These are phyloP conservation scores for Cyprinodon brontotheroides DNA, from an alignment of 2,113 vertebrate species.

Conservation along the genomic window DNA sequence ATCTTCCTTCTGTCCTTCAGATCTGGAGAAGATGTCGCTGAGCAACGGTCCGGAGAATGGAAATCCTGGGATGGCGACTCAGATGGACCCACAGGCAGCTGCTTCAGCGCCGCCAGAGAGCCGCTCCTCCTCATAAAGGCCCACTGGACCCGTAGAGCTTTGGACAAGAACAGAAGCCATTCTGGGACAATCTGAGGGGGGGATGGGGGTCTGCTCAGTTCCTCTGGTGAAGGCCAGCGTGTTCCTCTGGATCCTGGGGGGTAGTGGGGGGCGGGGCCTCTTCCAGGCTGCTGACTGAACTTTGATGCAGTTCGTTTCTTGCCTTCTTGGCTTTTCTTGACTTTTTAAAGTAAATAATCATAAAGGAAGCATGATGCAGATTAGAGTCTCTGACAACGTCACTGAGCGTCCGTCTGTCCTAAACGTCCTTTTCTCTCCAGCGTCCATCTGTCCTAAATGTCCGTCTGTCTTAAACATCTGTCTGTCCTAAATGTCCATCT, in stretches of 20 bases:
- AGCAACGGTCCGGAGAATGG: slow-evolving; percentile 87
- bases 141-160: not conserved
- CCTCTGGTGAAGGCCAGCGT: not conserved
- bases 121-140: slow-evolving; percentile 83
- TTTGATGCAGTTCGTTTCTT: not conserved
- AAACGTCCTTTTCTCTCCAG: no score
- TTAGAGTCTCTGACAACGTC: not conserved
- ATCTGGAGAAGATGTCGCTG: slow-evolving; percentile 88
- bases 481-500: no score
- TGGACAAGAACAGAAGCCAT: slow-evolving; percentile 19
- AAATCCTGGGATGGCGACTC: slow-evolving; percentile 83
- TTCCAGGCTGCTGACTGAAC: not conserved
- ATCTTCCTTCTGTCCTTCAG: slow-evolving; percentile 61
- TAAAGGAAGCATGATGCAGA: not conserved
- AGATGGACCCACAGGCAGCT: slow-evolving; percentile 83
- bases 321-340: not conserved
- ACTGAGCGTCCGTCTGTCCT: not conserved
- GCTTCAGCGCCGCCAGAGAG: slow-evolving; percentile 81
- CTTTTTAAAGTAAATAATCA: not conserved
- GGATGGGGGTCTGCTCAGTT: not conserved
- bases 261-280: no score
- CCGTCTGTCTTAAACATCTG: no score
- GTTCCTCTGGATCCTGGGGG: no score
- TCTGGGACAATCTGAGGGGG: slow-evolving; percentile 3
- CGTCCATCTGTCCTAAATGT: no score